These are phyloP conservation scores for Halocynthia roretzi DNA, from an alignment of 23 tunicate genomes.

Conservation along the genomic window DNA sequence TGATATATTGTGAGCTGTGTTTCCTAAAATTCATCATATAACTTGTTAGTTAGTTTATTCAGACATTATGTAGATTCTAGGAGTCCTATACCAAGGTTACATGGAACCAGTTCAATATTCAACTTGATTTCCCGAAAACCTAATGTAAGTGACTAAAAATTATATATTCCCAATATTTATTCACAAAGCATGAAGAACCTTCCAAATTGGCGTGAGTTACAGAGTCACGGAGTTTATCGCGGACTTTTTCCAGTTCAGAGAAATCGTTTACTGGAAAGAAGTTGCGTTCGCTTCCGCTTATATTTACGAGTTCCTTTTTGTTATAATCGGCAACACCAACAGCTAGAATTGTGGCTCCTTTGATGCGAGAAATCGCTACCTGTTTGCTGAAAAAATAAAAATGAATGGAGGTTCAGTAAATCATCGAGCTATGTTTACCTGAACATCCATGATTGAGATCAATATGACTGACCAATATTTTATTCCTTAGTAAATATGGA, in stretches of 20 bases:
- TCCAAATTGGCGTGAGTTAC: conserved; percentile 41
- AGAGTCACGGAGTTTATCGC: conserved; percentile 37
- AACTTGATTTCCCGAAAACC: no score
- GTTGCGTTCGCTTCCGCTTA: conserved; percentile 50
- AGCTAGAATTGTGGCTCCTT: conserved; percentile 39
- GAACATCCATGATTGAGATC: no score
- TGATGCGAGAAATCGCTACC: neutral
- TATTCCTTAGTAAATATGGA: no score
- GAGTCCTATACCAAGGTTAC: neutral
- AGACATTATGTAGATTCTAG: neutral
- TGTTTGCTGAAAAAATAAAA: conserved; percentile 6
- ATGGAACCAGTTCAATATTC: neutral
- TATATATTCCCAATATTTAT: no score
- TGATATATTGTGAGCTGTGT: neutral
- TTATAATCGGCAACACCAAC: conserved; percentile 68
- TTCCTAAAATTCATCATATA: neutral
- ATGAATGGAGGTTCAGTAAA: neutral
- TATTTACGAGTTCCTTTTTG: conserved; percentile 33
- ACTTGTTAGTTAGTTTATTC: neutral
- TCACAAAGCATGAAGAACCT: conserved; percentile 20
- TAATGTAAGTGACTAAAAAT: no score
- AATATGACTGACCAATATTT: no score
- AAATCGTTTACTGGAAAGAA: conserved; percentile 62
- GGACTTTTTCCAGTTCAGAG: conserved; percentile 69
- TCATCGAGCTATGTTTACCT: no score